phyloP scores from a whole-genome alignment of 2,888 invertebrate species.

The Hypercompe scribonia region DNA sequence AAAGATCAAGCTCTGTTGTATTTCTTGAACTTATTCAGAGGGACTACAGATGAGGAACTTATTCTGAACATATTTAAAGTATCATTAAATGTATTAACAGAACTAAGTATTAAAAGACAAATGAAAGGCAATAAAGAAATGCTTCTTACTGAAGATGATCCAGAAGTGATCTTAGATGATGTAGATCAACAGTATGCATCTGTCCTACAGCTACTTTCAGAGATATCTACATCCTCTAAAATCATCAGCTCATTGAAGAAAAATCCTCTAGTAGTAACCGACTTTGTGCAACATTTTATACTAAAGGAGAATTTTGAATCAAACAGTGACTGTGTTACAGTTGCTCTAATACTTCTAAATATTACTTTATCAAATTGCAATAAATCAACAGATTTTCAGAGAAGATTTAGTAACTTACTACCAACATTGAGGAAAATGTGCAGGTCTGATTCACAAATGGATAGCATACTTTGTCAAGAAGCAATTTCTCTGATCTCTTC shows the following conservation, averaged over 20 bases:
- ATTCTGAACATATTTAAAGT: slow-evolving; percentile 66
- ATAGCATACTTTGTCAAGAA: slow-evolving; percentile 72
- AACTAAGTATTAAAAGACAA: slow-evolving; percentile 60
- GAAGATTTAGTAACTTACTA: slow-evolving; percentile 64
- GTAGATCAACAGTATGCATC: slow-evolving; percentile 74
- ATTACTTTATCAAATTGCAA: slow-evolving; percentile 71
- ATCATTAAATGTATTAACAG: slow-evolving; percentile 66
- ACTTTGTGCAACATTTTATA: slow-evolving; percentile 82
- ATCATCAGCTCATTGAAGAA: slow-evolving; percentile 75
- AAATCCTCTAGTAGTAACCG: slow-evolving; percentile 76
- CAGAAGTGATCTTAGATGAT: slow-evolving; percentile 58
- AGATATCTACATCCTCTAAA: slow-evolving; percentile 79
- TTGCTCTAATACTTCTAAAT: slow-evolving; percentile 76
- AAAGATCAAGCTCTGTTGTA: slow-evolving; percentile 64
- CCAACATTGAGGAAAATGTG: slow-evolving; percentile 66
- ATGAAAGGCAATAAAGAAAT: slow-evolving; percentile 61
- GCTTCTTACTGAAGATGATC: slow-evolving; percentile 74
- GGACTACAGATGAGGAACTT: slow-evolving; percentile 55
- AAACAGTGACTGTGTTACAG: slow-evolving; percentile 75
- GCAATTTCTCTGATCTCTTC: slow-evolving; percentile 65
- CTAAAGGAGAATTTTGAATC: slow-evolving; percentile 52
- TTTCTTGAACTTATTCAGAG: slow-evolving; percentile 68
- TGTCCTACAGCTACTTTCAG: slow-evolving; percentile 82
- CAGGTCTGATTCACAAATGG: slow-evolving; percentile 57
- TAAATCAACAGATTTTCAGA: slow-evolving; percentile 51